Conservation (phyloP, 2,797 vertebrate genomes). For the Darevskia mixta region DNA sequence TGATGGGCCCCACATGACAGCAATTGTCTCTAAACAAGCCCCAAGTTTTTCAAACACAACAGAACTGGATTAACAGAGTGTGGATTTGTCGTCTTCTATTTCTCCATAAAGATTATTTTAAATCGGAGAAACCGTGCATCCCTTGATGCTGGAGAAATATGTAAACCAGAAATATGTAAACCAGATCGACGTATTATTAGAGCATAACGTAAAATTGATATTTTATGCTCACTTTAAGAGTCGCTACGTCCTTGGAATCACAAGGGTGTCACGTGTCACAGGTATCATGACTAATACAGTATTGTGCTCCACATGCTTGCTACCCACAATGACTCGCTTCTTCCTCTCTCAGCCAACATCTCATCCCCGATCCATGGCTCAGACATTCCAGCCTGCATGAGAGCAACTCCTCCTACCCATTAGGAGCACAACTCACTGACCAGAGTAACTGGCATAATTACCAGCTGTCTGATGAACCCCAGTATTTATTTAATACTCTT, state of each 20-base stretch:
- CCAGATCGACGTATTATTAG: background rate
- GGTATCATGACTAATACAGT: background rate
- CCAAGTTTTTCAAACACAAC: no score
- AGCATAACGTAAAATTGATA: background rate
- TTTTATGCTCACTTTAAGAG: background rate
- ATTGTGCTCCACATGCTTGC: background rate
- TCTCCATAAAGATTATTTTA: no score
- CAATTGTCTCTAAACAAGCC: no score
- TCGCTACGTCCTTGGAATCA: background rate
- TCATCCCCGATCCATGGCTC: background rate
- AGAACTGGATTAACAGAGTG: no score
- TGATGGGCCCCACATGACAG: no score
- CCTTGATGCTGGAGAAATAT: background rate
- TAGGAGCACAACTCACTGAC: background rate
- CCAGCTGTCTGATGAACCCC: background rate
- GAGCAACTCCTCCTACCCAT: background rate
- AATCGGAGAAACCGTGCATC: no score
- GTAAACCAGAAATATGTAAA: background rate
- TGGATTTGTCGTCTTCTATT: no score
- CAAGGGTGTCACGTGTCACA: background rate
- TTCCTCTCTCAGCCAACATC: background rate
- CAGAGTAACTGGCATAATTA: background rate
- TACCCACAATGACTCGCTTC: background rate
- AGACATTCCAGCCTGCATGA: no score
- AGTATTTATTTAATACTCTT: background rate